Evolutionary conservation across 2,888 invertebrate species (phyloP).

Genomic region (Pandemis heparana): DNA sequence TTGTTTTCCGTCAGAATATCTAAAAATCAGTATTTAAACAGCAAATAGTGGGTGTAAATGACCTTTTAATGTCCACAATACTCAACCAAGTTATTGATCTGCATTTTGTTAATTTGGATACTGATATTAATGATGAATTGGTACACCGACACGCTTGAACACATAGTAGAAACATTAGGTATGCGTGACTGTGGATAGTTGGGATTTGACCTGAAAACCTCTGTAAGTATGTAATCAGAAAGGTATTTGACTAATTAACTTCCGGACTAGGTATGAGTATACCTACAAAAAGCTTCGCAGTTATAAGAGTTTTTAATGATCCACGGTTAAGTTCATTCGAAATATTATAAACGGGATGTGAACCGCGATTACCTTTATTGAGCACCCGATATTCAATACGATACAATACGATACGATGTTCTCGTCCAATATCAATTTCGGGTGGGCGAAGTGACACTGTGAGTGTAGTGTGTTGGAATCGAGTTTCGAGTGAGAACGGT

Average conservation of each 20-base stretch:
- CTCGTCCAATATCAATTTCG: too few species aligned
- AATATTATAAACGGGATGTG: too few species aligned
- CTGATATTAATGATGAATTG: neutral
- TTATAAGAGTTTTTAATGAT: too few species aligned
- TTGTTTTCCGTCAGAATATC: too few species aligned
- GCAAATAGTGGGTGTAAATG: neutral
- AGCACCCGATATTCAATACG: too few species aligned
- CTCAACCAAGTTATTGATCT: neutral
- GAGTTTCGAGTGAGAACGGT: too few species aligned
- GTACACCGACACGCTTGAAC: neutral
- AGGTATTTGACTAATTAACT: neutral
- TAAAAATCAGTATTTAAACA: neutral
- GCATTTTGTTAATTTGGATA: neutral
- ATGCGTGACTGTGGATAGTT: slow-evolving; percentile 28
- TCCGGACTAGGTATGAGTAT: neutral
- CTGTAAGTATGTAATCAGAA: neutral
- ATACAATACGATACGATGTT: too few species aligned
- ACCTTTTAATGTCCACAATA: neutral
- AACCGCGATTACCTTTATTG: too few species aligned
- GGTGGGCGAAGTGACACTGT: too few species aligned
- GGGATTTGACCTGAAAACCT: slow-evolving; percentile 31
- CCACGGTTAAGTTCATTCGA: too few species aligned
- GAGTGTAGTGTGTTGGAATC: too few species aligned
- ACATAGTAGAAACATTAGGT: slow-evolving; percentile 6
- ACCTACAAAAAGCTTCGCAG: too few species aligned